Base-by-base conservation (phyloP, 2,113 vertebrate species). In the Cichladusa arquata region DNA sequence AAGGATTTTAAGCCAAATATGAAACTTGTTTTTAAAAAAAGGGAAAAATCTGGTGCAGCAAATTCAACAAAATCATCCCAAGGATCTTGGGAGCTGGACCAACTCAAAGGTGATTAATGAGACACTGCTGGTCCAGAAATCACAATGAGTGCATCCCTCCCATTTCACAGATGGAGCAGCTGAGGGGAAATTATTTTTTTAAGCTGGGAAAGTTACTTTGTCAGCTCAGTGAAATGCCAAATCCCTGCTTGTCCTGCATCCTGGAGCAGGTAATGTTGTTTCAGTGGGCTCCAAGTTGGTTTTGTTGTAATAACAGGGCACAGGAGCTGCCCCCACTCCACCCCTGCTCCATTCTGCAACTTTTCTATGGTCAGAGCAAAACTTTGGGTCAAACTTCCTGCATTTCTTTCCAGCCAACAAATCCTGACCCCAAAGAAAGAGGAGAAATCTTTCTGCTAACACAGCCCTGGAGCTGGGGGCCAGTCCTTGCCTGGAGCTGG, bases 381-480 rank as follows among this genome's bases (percentile, higher is more conserved):
- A 61, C 66, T 69, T 38, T 1, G 0, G 61, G 14, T 45, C 92
- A 65, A 61, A 33, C 53, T 93, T 82, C 17, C 79, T 64, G 0
- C 4, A 0, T 36, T 82, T 57, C 50, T 77, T 29, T 2, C 9
- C 9, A 11, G 78, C 65, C 81, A 74, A 4, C 4, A 42, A n/a
- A 20, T 7, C n/a, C 1, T 0, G 7, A 4, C 0, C 69, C 40
- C 29, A 1, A 12, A 60, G 56, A 16, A 44, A 20, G 91, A 31
- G 58, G 17, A 26, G 6, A 23, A 58, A 58, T 6, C 1, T 7
- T 0, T 1, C 13, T 12, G 60, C 78, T 65, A 23, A 6, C 5
- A 26, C 8, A 80, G 42, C n/a, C 71, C 20, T 19, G 2, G 9
- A 2, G 42, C 66, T 40, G 19, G 50, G 50, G 36, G 29, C 56